These are phyloP conservation scores for Drosophila truncata DNA, from an alignment of 1,140 invertebrate genomes.

Conservation along the genomic window DNA sequence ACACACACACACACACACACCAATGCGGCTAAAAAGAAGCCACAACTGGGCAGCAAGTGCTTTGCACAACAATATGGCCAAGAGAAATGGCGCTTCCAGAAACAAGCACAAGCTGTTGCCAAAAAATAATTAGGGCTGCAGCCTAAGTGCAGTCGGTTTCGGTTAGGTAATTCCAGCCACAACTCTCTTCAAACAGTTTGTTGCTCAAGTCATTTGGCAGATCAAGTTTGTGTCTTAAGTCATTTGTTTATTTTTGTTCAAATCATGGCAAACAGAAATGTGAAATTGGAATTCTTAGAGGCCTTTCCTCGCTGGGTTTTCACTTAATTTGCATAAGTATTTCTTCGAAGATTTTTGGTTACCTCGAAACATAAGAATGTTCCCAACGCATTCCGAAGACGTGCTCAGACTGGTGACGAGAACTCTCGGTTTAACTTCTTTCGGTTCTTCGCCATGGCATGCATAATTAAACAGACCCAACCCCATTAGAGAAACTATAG, in stretches of 20 bases:
- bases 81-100: slow-evolving; percentile 57
- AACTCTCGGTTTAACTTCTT: slow-evolving; percentile 44
- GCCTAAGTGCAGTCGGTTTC: slow-evolving; percentile 25
- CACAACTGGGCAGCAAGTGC: slow-evolving; percentile 61
- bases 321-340: slow-evolving; percentile 72
- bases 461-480: slow-evolving; percentile 68
- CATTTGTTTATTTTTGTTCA: slow-evolving; percentile 38
- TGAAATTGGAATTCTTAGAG: slow-evolving; percentile 7
- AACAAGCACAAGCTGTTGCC: slow-evolving; percentile 36
- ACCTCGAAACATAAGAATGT: slow-evolving; percentile 44
- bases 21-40: slow-evolving; percentile 21
- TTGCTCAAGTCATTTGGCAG: slow-evolving; percentile 53
- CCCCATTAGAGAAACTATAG: slow-evolving; percentile 59
- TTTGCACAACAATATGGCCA: slow-evolving; percentile 64
- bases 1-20: slow-evolving; percentile 25
- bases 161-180: slow-evolving; percentile 2
- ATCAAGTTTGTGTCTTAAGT: slow-evolving; percentile 56
- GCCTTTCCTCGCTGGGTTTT: slow-evolving; percentile 30
- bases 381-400: slow-evolving; percentile 65
- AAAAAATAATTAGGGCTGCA: slow-evolving; percentile 54
- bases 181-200: slow-evolving; percentile 37
- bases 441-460: slow-evolving; percentile 54
- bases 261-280: slow-evolving; percentile 25
- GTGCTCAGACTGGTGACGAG: slow-evolving; percentile 60
- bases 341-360: slow-evolving; percentile 60